Conservation (phyloP, 1,140 invertebrate species). For the Sinonovacula constricta region DNA sequence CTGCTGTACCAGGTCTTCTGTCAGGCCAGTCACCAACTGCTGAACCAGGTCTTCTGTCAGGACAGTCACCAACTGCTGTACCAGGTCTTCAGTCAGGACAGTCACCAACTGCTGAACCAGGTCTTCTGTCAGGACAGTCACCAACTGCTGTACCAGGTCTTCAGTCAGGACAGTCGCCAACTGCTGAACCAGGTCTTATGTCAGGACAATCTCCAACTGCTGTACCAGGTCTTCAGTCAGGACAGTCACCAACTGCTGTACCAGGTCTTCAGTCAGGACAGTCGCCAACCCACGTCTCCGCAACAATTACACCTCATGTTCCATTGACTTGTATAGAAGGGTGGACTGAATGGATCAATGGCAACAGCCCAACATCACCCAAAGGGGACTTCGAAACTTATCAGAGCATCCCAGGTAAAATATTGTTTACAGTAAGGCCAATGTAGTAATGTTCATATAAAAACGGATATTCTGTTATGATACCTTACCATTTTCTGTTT, state of each 20-base stretch:
- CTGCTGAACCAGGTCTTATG: conserved; percentile 5
- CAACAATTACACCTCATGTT: background rate
- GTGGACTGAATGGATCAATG: conserved; percentile 78
- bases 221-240: background rate
- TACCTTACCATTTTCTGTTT: too few relatives aligned
- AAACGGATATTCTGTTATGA: too few relatives aligned
- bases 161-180: background rate
- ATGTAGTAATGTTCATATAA: too few relatives aligned
- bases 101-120: background rate
- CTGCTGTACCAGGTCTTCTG: conserved; percentile 18
- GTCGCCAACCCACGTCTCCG: conserved; percentile 11
- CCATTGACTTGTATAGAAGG: conserved; percentile 68
- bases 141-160: conserved; percentile 14
- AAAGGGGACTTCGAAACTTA: conserved; percentile 73
- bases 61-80: background rate
- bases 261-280: conserved; percentile 10
- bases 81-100: background rate
- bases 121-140: background rate
- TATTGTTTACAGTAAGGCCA: too few relatives aligned
- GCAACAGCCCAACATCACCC: conserved; percentile 60
- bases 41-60: conserved; percentile 8
- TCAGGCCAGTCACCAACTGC: background rate
- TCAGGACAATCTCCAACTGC: background rate
- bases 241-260: background rate
- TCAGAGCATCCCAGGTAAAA: conserved; percentile 50